Base-by-base conservation (phyloP, 2,797 vertebrate species). In the Gila robusta region DNA sequence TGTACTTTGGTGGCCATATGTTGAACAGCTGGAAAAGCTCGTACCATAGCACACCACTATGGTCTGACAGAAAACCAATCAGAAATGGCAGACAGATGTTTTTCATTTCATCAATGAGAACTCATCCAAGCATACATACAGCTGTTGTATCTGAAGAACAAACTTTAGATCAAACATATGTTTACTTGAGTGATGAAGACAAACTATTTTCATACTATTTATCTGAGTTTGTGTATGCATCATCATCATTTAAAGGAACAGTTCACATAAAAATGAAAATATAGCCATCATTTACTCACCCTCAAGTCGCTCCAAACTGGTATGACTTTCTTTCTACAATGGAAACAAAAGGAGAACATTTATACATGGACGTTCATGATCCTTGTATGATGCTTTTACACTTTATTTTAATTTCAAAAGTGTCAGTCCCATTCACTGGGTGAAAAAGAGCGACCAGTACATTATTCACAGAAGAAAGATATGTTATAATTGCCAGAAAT, bases 41-140 rank as follows among this genome's bases (percentile, higher is more conserved):
- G 62, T 67, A 79, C 9, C 82, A 86, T 41, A 84, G 82, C 84
- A 80, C 73, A 85, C 26, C 87, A 90, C 77, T 69, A 80, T 83
- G 44, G 26, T 78, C 79, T 89, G 84, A 90, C 56, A 87, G 73
- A 71, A 69, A 88, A 86, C 89, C 89, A 91, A 87, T 91, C 87
- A 86, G 66, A 91, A 71, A 70, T 86, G 89, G 72, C 86, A 88
- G 78, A 78, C 90, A 91, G 87, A 90, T 90, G 89, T 91, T 89
- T 80, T 80, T 32, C 26, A 47, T 77, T 86, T 81, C 41, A 67
- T 91, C 79, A 88, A 77, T 85, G 54, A 85, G 70, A 85, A 70
- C 39, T 44, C 84, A 74, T 79, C 37, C 52, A 79, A 84, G 76
- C 81, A 79, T 35, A 28, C 28, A 84, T 84, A 62, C 86, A 84